A percentile compares a stretch with the other conserved stretches of the same genome.
These are phyloP conservation scores for Coptodon bakossiorum DNA, from an alignment of 2,113 vertebrate species.

Conservation along the genomic window DNA sequence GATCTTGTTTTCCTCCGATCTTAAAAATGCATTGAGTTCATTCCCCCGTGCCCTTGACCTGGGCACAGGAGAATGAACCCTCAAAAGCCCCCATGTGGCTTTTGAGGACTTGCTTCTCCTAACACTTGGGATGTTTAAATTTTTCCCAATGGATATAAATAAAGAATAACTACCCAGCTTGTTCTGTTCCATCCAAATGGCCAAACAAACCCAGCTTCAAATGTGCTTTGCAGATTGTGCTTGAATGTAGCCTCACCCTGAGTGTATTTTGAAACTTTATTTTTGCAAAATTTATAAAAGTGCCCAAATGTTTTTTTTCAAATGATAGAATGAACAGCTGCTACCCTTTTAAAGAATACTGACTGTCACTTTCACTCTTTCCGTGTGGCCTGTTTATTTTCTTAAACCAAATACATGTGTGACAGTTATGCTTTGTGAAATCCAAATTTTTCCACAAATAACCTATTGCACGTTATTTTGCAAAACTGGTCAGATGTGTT, in stretches of 20 bases:
- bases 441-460: neutral
- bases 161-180: neutral
- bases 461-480: rapidly evolving
- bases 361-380: neutral
- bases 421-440: neutral
- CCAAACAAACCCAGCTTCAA: rapidly evolving
- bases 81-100: neutral
- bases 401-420: neutral
- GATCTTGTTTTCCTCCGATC: neutral
- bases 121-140: neutral
- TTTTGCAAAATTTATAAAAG: neutral
- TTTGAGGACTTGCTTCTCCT: neutral
- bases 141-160: neutral
- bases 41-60: neutral
- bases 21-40: neutral
- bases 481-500: neutral
- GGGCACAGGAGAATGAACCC: neutral
- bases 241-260: neutral
- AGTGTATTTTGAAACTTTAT: neutral
- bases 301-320: neutral
- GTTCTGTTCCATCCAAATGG: neutral
- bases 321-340: neutral
- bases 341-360: neutral
- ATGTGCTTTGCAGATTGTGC: neutral
- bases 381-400: neutral